Base-by-base conservation (phyloP, 2,888 invertebrate species). In the Venusia cambrica region DNA sequence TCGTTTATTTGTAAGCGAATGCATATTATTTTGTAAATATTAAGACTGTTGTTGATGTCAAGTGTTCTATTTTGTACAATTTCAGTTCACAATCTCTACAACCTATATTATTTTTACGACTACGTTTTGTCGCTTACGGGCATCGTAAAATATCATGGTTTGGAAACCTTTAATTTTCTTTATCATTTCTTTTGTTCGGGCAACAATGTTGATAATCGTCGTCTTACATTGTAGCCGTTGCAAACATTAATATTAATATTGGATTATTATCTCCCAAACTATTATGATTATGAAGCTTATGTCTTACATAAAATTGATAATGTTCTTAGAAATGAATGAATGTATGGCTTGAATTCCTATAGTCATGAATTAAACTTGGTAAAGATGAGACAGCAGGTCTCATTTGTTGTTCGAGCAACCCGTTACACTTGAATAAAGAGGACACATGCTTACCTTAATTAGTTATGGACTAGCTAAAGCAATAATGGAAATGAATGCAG, bases 131-230 rank as follows among this genome's bases (percentile, higher is more conserved):
- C 81, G 76, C 79, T 80, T 65, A 71, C 67, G 67, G 75, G 68
- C 74, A 76, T 78, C 80, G 73, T 81, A 80, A 81, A 81, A 80
- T 69, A 73, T 68, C 65, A 78, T 72, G 73, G 68, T 61, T 77
- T 71, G 74, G 70, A 72, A 80, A 81, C 80, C 73, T 48, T 81
- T 79, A 81, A 81, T 81, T 77, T 81, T 78, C 76, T 75, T 71
- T 76, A 80, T 79, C 76, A 80, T 73, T 69, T 65, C 70, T 74
- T 77, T 75, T 77, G 74, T 76, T 69, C 60, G 45, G 36, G 38
- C 51, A 57, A 80, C 79, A 76, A 57, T 69, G 79, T 81, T 71
- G 69, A 62, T 73, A 76, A 78, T 73, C 63, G 69, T 49, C 39
- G 54, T 51, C 34, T 52, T 67, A 74, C 73, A 74, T 62, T 69